Conservation (phyloP, 2,888 invertebrate genomes). For the Myopa testacea region DNA sequence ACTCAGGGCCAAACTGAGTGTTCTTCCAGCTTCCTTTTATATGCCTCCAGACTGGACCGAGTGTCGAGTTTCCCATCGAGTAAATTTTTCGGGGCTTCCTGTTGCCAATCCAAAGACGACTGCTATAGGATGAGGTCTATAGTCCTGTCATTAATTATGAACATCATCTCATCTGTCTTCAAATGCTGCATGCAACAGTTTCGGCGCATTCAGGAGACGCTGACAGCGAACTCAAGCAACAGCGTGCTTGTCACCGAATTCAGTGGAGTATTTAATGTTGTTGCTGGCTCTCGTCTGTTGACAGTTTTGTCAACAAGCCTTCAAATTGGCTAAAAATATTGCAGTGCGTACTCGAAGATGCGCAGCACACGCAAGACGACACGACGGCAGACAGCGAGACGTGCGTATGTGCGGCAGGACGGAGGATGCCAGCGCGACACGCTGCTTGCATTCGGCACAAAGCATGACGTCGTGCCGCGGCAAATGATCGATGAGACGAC, state of each 20-base stretch:
- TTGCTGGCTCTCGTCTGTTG: constrained; percentile 58
- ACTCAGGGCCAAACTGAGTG: no score
- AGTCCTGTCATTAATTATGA: no score
- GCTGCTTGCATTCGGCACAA: constrained; percentile 51
- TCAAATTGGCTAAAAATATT: constrained; percentile 65
- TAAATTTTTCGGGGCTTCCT: no score
- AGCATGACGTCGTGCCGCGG: constrained; percentile 52
- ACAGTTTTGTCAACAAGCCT: constrained; percentile 69
- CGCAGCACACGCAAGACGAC: constrained; percentile 11
- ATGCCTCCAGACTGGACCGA: no score
- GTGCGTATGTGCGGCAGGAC: constrained; percentile 3
- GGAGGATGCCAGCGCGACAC: background rate
- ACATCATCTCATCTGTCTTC: no score
- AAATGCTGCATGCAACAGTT: no score
- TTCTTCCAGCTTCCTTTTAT: no score
- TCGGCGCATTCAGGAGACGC: no score
- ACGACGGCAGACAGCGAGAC: constrained; percentile 1
- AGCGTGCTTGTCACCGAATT: background rate
- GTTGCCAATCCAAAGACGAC: no score
- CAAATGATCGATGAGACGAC: constrained; percentile 58
- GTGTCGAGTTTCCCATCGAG: no score
- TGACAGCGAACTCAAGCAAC: background rate
- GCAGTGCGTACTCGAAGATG: background rate
- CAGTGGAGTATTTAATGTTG: constrained; percentile 38
- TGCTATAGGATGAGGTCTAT: no score